phyloP scores from a whole-genome alignment of 1,140 invertebrate genomes.

The Cardiocondyla obscurior region DNA sequence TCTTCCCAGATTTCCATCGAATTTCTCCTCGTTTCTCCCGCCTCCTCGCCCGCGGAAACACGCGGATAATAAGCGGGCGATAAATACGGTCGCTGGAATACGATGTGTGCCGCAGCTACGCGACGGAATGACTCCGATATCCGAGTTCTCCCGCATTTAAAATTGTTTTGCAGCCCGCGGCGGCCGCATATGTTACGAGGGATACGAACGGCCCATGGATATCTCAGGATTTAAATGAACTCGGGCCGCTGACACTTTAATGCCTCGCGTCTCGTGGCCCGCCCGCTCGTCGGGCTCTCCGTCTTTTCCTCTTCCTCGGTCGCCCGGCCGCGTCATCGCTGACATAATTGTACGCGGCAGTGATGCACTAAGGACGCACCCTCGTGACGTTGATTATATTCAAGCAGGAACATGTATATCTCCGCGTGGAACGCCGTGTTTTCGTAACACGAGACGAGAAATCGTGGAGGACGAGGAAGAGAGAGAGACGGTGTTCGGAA shows the following conservation, averaged over 20 bases:
- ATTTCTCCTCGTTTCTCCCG: not conserved
- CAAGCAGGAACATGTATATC: conserved; percentile 58
- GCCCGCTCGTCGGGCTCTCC: conserved; percentile 8
- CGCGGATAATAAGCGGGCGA: not conserved
- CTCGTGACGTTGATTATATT: conserved; percentile 67
- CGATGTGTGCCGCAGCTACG: not conserved
- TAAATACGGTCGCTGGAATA: conserved; percentile 1
- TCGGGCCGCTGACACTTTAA: conserved; percentile 71
- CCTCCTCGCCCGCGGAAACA: not conserved
- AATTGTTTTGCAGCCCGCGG: conserved; percentile 35
- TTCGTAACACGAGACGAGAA: conserved; percentile 60
- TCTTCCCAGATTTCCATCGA: not conserved
- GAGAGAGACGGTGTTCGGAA: conserved; percentile 28
- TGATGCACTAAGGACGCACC: conserved; percentile 65
- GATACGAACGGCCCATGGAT: conserved; percentile 28
- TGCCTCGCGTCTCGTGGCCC: conserved; percentile 49
- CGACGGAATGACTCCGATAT: conserved; percentile 19
- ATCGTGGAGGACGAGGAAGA: not conserved
- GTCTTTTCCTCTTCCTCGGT: conserved; percentile 25
- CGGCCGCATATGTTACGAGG: conserved; percentile 12
- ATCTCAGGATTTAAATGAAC: conserved; percentile 69
- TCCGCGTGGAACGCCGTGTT: conserved; percentile 38
- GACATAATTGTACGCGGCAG: conserved; percentile 70
- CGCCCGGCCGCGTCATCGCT: conserved; percentile 61
- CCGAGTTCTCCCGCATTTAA: conserved; percentile 44